A percentile compares a stretch with the other conserved stretches of the same genome.
Evolutionary conservation across 2,797 vertebrate species (phyloP).

Genomic region (Lates japonicus): DNA sequence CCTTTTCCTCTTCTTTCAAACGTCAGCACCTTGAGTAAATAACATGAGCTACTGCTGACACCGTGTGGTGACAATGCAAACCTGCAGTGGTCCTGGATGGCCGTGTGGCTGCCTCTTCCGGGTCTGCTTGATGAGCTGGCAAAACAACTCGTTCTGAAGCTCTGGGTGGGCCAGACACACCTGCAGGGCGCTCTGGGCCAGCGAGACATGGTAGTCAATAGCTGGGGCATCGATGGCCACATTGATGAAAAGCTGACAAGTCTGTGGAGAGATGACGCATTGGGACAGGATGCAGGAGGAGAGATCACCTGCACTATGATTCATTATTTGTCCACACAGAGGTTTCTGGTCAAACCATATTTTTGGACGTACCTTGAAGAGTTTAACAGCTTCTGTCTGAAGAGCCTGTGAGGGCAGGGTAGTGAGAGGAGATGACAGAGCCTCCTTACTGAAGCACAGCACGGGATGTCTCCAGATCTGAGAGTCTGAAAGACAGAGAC

Average conservation of each 20-base stretch:
- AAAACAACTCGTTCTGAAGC: constrained; percentile 98
- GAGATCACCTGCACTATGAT: not conserved
- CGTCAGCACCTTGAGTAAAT: not conserved
- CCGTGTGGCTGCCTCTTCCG: constrained; percentile 90
- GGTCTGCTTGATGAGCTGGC: constrained; percentile 98
- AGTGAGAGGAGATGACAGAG: constrained; percentile 92
- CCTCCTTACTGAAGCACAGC: constrained; percentile 96
- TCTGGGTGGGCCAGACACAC: constrained; percentile 96
- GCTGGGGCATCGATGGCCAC: constrained; percentile 97
- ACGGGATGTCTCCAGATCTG: constrained; percentile 94
- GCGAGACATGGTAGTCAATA: constrained; percentile 97
- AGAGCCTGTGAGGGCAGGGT: constrained; percentile 96
- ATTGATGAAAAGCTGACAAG: constrained; percentile 98
- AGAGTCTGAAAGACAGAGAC: constrained; percentile 83
- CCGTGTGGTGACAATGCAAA: constrained; percentile 72
- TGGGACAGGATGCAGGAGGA: not conserved
- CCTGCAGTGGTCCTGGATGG: constrained; percentile 93
- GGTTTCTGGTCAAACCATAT: not conserved
- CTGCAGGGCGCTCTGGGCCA: constrained; percentile 97
- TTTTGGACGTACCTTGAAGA: constrained; percentile 92
- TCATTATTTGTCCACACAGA: not conserved
- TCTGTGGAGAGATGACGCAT: constrained; percentile 82
- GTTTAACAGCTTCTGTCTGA: constrained; percentile 97
- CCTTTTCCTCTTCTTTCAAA: not conserved
- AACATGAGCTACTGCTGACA: constrained; percentile 45